Percentiles rank a stretch among this genome's conserved stretches.
phyloP scores from a whole-genome alignment of 2,113 vertebrate species.

The Indicator maculatus region DNA sequence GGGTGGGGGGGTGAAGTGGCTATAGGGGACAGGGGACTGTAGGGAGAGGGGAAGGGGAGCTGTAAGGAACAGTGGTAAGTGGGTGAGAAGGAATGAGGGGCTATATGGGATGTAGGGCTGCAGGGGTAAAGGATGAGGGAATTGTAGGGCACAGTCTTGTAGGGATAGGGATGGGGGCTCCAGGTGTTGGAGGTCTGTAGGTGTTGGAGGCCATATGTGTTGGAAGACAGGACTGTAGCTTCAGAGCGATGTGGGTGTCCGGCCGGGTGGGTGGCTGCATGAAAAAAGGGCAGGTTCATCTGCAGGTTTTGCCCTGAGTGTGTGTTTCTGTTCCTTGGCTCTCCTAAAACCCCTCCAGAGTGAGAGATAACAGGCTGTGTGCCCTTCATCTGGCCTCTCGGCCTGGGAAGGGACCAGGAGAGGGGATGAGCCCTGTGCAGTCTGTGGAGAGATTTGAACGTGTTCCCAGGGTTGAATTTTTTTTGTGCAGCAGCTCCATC shows the following conservation, averaged over 20 bases:
- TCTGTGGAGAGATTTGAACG: fast-evolving
- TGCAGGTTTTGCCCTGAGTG: fast-evolving
- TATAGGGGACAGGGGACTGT: fast-evolving
- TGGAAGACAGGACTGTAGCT: neutral
- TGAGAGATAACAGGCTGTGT: neutral
- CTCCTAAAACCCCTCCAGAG: neutral
- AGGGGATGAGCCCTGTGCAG: fast-evolving
- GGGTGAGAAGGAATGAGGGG: neutral
- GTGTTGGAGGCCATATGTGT: fast-evolving
- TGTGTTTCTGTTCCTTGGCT: neutral
- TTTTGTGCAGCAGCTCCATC: neutral
- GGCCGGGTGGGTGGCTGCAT: neutral
- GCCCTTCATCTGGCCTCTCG: neutral
- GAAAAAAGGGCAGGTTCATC: neutral
- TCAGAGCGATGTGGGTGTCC: neutral
- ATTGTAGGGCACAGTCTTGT: neutral
- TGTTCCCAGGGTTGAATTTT: neutral
- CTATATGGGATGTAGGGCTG: neutral
- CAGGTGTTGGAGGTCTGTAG: neutral
- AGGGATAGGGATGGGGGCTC: neutral
- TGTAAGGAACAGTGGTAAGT: neutral
- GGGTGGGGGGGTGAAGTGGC: too few relatives aligned
- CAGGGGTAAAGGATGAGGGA: too few relatives aligned
- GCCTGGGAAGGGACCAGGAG: too few relatives aligned
- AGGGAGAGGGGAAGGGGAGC: neutral